Percentiles rank a stretch among this genome's conserved stretches.
Evolutionary conservation across 2,888 invertebrate species (phyloP).

Genomic region (Meliscaeva auricollis): DNA sequence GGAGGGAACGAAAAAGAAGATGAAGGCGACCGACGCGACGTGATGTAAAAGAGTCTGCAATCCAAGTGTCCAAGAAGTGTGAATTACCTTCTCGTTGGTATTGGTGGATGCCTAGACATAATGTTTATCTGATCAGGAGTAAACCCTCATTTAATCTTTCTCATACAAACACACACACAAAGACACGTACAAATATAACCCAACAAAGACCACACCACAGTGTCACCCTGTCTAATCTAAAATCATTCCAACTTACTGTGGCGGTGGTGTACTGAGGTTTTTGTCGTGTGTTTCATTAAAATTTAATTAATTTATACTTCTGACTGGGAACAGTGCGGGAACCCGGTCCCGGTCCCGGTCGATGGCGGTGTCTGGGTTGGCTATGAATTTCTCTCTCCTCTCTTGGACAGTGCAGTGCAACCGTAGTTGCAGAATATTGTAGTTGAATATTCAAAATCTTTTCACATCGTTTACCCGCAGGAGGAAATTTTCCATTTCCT

Average conservation of each 20-base stretch:
- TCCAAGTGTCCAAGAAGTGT: constrained; percentile 40
- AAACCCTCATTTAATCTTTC: constrained; percentile 38
- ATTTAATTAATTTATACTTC: constrained; percentile 73
- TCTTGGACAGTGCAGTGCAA: neutral
- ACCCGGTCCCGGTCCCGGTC: neutral
- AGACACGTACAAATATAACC: constrained; percentile 7
- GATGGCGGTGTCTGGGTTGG: constrained; percentile 1
- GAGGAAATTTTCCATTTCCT: constrained; percentile 61
- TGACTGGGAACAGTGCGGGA: constrained; percentile 10
- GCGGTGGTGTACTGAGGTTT: constrained; percentile 51
- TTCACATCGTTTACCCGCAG: constrained; percentile 31
- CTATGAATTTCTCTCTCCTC: neutral
- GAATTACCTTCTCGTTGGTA: constrained; percentile 38
- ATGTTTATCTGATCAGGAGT: constrained; percentile 67
- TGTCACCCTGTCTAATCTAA: constrained; percentile 49
- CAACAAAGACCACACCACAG: neutral
- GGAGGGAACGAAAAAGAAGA: neutral
- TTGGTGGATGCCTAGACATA: constrained; percentile 31
- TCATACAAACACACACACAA: constrained; percentile 15
- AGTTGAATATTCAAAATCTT: constrained; percentile 59
- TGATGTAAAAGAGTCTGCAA: neutral
- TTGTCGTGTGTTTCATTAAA: constrained; percentile 74
- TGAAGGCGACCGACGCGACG: neutral
- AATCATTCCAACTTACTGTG: constrained; percentile 56
- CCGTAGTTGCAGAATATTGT: constrained; percentile 14